Evolutionary conservation across 2,888 invertebrate species (phyloP), one percentile per base, ranked within the genome.

Genomic region (Cheilosia pagana): DNA sequence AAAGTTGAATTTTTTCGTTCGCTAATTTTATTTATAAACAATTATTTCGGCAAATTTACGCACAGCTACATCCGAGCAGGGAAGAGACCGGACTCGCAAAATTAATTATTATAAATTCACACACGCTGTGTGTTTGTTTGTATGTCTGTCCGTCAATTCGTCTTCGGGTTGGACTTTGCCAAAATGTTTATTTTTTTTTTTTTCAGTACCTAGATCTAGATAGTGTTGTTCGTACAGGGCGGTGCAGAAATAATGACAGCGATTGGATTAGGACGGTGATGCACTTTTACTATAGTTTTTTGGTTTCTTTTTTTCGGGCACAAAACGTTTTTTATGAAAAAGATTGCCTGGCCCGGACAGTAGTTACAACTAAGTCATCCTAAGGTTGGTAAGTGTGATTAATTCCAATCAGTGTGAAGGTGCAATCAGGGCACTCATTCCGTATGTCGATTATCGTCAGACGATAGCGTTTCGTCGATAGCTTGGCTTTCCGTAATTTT

Each of bases 1-100:
- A 45, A 70, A 35, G 28, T 3, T 19, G 43, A 23, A 59, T 45
- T 79, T 43, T 62, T 43, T 48, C 12, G 16, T 55, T 68, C n/a
- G 71, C 65, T 48, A 72, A 67, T 72, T 77, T 72, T 55, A 62
- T 62, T 82, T 65, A 59, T 68, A 83, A 83, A 78, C 71, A 77
- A 25, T 78, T 50, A 83, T 52, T 68, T 83, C 77, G 65, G 14
- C 55, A 57, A 68, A 74, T 57, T 62, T 68, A 72, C 67, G 62
- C 72, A 57, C 50, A 25, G 16, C 31, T 53, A 48, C 67, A 35
- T 52, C 28, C 63, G 31, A 35, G 25, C 41, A 16, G 25, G 41
- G 25, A 60, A 12, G 16, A 39, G 35, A 28, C 45, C 16, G 52
- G 21, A 55, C 35, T 28, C n/a, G 21, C 25, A 35, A 55, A 53